phyloP scores from a whole-genome alignment of 2,113 vertebrate genomes.

The Neodon shergylaensis region DNA sequence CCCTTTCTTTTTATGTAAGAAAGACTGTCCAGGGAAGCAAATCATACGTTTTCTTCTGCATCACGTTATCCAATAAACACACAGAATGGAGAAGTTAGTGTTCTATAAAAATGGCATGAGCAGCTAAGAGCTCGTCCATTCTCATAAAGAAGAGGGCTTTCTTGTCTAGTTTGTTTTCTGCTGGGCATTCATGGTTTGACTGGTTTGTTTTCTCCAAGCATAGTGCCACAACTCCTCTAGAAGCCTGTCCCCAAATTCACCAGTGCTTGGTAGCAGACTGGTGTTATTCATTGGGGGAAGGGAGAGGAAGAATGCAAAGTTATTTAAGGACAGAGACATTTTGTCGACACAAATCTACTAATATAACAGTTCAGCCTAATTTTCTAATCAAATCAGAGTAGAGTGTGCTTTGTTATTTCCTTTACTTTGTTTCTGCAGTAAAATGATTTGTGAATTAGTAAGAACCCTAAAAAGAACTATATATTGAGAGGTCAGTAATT shows the following conservation, averaged over 20 bases:
- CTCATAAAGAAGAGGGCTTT: constrained; percentile 25
- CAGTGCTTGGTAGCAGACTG: background rate
- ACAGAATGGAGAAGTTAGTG: background rate
- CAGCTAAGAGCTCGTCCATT: background rate
- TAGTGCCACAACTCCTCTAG: background rate
- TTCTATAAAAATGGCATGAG: background rate
- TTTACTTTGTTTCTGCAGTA: constrained; percentile 30
- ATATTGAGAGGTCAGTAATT: background rate
- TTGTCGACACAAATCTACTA: constrained; percentile 13
- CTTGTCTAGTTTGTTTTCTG: constrained; percentile 26
- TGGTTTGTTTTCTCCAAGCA: constrained; percentile 13
- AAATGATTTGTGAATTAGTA: constrained; percentile 40
- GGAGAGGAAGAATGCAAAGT: background rate
- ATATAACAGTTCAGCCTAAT: background rate
- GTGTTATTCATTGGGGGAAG: background rate
- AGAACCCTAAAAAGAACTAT: background rate
- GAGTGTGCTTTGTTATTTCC: constrained; percentile 47
- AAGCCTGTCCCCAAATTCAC: constrained; percentile 1
- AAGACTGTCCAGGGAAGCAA: background rate
- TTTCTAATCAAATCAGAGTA: constrained; percentile 52
- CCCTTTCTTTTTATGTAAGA: constrained; percentile 26
- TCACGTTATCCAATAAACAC: constrained; percentile 13
- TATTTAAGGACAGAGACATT: constrained; percentile 15
- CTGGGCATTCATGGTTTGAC: background rate
- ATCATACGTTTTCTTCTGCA: background rate